Evolutionary conservation across 1,140 invertebrate species (phyloP).

Genomic region (Panulirus ornatus): DNA sequence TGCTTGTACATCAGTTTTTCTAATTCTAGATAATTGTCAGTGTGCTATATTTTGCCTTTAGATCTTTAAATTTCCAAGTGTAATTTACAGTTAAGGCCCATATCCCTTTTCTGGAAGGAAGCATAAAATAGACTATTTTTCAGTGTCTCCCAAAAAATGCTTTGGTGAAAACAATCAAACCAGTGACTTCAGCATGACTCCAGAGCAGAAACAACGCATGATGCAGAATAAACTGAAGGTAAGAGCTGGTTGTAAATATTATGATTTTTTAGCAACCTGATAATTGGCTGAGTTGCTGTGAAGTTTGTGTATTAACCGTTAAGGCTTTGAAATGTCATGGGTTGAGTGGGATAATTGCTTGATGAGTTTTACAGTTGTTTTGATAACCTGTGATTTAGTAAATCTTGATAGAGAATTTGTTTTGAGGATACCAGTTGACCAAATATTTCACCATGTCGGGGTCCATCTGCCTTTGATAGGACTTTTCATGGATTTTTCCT

Average conservation of each 20-base stretch:
- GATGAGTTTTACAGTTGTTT: background rate
- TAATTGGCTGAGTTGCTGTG: background rate
- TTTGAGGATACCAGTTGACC: background rate
- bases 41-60: background rate
- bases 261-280: background rate
- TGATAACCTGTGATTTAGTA: background rate
- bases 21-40: background rate
- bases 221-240: constrained; percentile 33
- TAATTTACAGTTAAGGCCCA: background rate
- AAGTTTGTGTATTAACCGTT: background rate
- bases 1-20: background rate
- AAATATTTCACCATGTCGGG: background rate
- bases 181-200: constrained; percentile 34
- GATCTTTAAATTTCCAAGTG: background rate
- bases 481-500: background rate
- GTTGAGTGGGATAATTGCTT: background rate
- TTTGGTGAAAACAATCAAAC: background rate
- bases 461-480: background rate
- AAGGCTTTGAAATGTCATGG: background rate
- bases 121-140: no score
- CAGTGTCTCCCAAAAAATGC: background rate
- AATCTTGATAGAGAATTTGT: no score
- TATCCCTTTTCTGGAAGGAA: no score
- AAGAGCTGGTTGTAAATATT: background rate
- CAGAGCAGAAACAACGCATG: constrained; percentile 37